phyloP scores from a whole-genome alignment of 2,797 vertebrate species.

The Lophotriccus pileatus region DNA sequence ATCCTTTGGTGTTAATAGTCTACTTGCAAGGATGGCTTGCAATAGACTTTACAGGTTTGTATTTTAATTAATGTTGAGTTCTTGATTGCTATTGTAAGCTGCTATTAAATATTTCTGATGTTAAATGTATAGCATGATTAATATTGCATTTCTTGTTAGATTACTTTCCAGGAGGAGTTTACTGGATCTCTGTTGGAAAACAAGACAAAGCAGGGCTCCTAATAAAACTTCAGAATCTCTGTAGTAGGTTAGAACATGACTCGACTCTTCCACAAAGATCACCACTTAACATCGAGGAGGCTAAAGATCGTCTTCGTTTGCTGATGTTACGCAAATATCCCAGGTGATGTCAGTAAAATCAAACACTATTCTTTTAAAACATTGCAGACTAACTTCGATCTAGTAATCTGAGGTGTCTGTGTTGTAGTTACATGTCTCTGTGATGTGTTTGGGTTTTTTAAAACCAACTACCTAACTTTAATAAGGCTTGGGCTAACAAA shows the following conservation, averaged over 20 bases:
- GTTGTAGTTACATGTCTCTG: background rate
- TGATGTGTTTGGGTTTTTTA: background rate
- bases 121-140: background rate
- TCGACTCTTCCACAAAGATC: slow-evolving; percentile 77
- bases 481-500: background rate
- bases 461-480: background rate
- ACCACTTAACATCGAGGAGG: slow-evolving; percentile 90
- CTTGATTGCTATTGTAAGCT: background rate
- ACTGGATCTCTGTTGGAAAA: slow-evolving; percentile 95
- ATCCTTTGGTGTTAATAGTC: background rate
- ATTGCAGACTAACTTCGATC: background rate
- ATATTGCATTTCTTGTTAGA: slow-evolving; percentile 69
- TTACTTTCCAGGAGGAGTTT: slow-evolving; percentile 90
- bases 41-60: background rate
- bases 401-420: background rate
- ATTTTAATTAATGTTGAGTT: background rate
- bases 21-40: background rate
- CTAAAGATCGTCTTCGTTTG: slow-evolving; percentile 91
- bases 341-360: slow-evolving; percentile 72
- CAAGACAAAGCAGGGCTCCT: slow-evolving; percentile 91
- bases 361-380: background rate
- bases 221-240: slow-evolving; percentile 92
- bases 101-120: background rate
- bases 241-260: slow-evolving; percentile 89
- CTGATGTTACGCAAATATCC: slow-evolving; percentile 86